These are phyloP conservation scores for Drosophila ochracea DNA, from an alignment of 2,888 invertebrate species.

Conservation along the genomic window DNA sequence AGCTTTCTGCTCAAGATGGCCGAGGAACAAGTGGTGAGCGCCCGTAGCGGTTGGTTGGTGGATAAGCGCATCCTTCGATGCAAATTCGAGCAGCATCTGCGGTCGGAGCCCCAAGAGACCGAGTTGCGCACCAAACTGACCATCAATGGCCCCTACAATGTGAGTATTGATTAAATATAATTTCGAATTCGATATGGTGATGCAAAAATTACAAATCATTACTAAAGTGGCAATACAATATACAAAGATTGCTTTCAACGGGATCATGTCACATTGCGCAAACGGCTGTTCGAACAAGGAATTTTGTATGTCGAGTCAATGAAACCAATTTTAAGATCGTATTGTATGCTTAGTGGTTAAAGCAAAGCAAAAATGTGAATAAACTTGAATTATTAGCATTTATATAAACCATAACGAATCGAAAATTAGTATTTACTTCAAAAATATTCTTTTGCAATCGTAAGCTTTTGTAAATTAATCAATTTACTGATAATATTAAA, in stretches of 20 bases:
- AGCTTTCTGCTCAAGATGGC: conserved; percentile 68
- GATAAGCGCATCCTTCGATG: conserved; percentile 56
- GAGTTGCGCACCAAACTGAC: conserved; percentile 38
- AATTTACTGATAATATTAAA: neutral
- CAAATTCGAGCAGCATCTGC: conserved; percentile 52
- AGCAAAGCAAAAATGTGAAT: neutral
- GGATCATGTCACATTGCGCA: neutral
- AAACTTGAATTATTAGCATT: neutral
- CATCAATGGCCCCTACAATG: conserved; percentile 55
- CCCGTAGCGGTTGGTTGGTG: conserved; percentile 62
- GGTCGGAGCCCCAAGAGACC: conserved; percentile 8
- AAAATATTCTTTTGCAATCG: neutral
- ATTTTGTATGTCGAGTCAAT: neutral
- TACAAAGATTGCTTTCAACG: neutral
- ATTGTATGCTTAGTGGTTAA: neutral
- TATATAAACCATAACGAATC: neutral
- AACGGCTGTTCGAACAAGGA: neutral
- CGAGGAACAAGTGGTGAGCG: conserved; percentile 55
- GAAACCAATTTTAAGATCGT: neutral
- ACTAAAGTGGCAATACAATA: neutral
- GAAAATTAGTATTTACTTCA: neutral
- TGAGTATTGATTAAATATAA: conserved; percentile 48
- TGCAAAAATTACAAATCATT: neutral
- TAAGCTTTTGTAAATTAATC: neutral
- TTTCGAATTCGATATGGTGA: neutral